Conservation (phyloP, 2,888 invertebrate species). For the Lampropteryx suffumata region DNA sequence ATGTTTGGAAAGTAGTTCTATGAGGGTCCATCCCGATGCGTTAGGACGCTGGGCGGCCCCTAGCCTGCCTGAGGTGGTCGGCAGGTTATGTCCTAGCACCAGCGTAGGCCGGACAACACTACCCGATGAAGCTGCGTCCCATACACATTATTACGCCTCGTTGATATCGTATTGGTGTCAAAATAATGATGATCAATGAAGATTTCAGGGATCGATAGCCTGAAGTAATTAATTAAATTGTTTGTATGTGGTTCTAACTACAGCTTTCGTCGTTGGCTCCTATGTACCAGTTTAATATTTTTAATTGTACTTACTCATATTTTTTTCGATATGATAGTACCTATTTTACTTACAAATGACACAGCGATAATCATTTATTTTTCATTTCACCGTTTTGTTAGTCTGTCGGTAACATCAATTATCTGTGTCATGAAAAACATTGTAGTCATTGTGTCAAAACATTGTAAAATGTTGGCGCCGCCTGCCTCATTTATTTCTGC, state of each 20-base stretch:
- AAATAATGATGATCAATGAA: constrained; percentile 69
- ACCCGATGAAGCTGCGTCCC: constrained; percentile 34
- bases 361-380: no score
- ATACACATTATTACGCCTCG: constrained; percentile 53
- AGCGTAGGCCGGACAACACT: constrained; percentile 52
- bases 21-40: constrained; percentile 71
- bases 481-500: constrained; percentile 45
- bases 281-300: no score
- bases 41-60: constrained; percentile 40
- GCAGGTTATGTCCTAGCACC: constrained; percentile 52
- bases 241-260: not conserved
- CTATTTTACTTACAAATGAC: no score
- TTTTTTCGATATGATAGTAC: no score
- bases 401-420: not conserved
- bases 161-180: constrained; percentile 72
- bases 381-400: not conserved
- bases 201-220: constrained; percentile 46
- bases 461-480: constrained; percentile 49
- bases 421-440: constrained; percentile 16
- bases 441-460: constrained; percentile 1
- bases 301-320: no score
- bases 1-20: constrained; percentile 58
- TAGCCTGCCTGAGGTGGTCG: constrained; percentile 45
- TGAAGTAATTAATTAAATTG: not conserved
- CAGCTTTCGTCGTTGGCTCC: no score